Evolutionary conservation across 1,140 invertebrate genomes (phyloP), one percentile per base, ranked within the genome.

Genomic region (Macrotrachela quadricornifera): DNA sequence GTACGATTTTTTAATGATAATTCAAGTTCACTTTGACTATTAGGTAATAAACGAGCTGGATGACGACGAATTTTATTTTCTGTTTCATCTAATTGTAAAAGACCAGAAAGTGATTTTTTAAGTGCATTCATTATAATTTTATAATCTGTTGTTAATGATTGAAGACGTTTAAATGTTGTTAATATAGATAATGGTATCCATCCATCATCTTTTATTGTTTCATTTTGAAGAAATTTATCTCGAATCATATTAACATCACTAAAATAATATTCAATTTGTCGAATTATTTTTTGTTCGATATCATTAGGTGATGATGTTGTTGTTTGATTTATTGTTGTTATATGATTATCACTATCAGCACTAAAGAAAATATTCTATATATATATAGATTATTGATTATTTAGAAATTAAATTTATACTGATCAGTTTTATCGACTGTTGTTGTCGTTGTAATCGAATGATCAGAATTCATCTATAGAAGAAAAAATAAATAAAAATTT

Each of bases 231-330:
- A 39, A 54, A 54, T 39, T 54, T 54, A 46, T 54, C 53, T 17
- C 46, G 49, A 14, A 45, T 49, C 14, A 54, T 15, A 49, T 54
- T 54, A 14, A 49, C 46, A 38, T 54, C 53, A 37, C 53, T 45
- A 21, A 54, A 54, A 38, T 54, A 54, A 37, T 54, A 54, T 43
- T 54, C 46, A 43, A 54, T 43, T 53, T 53, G 51, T 53, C 46
- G 46, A 6, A 53, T 45, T 46, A 53, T 53, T 40, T 53, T 46
- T 30, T 53, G 37, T 18, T 14, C 39, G n/a, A 53, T 44, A 18
- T 51, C 49, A 36, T 2, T 8, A 4, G 21, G 21, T 30, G 21
- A 4, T 30, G 21, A 2, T 30, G 21, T 30, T 30, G 21, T 30
- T 30, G 21, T 30, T 30, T 30, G 21, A 30, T 30, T 30, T 30